A percentile compares a stretch with the other conserved stretches of the same genome.
Conservation (phyloP, 2,888 invertebrate species). For the Malacosoma neustria region DNA sequence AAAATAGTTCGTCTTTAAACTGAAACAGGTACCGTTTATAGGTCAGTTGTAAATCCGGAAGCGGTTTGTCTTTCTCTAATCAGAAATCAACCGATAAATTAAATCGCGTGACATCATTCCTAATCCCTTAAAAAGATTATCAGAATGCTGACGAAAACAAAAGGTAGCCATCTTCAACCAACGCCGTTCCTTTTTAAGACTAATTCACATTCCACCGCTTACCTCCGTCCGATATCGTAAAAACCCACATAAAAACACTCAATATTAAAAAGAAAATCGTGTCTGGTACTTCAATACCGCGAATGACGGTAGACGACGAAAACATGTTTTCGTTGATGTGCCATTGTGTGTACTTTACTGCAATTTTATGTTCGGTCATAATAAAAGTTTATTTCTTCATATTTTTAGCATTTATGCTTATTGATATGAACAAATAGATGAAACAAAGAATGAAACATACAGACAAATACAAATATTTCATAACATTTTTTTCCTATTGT, state of each 20-base stretch:
- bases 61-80: background rate
- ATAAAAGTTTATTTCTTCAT: too few species aligned
- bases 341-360: background rate
- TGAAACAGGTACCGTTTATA: too few species aligned
- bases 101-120: background rate
- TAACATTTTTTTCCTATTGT: too few species aligned
- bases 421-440: too few species aligned
- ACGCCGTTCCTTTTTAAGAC: background rate
- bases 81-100: background rate
- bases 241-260: constrained; percentile 48
- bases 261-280: constrained; percentile 45
- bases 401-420: too few species aligned
- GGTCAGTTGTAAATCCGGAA: background rate
- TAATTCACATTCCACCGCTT: constrained; percentile 20
- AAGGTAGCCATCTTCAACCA: background rate
- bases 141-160: background rate
- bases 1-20: too few species aligned
- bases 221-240: constrained; percentile 31
- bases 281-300: background rate
- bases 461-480: too few species aligned
- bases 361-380: background rate
- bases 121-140: background rate
- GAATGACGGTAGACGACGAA: background rate
- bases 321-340: background rate
- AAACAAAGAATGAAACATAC: too few species aligned